phyloP scores from a whole-genome alignment of 1,140 invertebrate genomes.

The Ylistrum balloti region DNA sequence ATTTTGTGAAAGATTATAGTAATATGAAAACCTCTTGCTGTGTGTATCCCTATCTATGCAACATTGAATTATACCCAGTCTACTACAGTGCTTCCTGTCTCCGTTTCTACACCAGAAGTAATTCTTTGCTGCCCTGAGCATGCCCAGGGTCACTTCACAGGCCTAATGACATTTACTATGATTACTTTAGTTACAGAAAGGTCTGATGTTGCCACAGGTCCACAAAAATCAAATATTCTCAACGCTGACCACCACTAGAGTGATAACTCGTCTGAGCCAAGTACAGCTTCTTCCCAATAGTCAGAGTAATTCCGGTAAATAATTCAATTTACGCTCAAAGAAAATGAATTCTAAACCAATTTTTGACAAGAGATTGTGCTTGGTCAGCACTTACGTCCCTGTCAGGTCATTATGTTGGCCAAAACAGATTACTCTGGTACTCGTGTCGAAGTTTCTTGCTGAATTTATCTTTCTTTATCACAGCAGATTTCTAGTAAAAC shows the following conservation, averaged over 20 bases:
- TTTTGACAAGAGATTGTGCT: slow-evolving; percentile 19
- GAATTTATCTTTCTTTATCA: not conserved
- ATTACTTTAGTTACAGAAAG: not conserved
- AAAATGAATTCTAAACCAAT: slow-evolving; percentile 27
- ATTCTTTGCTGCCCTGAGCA: not conserved
- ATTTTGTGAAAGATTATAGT: too few species aligned
- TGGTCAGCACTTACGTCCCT: not conserved
- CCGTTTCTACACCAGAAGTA: not conserved
- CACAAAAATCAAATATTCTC: slow-evolving; percentile 16
- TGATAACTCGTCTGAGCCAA: not conserved
- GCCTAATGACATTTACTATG: slow-evolving; percentile 8
- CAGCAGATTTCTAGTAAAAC: not conserved
- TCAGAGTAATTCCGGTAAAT: not conserved
- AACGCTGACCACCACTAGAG: not conserved
- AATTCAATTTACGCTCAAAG: slow-evolving; percentile 23
- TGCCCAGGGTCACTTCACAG: not conserved
- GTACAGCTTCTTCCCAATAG: not conserved
- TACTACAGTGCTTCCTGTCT: too few species aligned
- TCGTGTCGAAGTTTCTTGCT: too few species aligned
- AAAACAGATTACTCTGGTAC: slow-evolving; percentile 22
- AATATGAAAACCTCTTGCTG: not conserved
- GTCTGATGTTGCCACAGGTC: not conserved
- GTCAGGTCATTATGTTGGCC: not conserved
- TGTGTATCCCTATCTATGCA: too few species aligned
- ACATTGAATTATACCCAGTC: too few species aligned